Evolutionary conservation across 2,888 invertebrate species (phyloP).

Genomic region (Prosapia bicincta): DNA sequence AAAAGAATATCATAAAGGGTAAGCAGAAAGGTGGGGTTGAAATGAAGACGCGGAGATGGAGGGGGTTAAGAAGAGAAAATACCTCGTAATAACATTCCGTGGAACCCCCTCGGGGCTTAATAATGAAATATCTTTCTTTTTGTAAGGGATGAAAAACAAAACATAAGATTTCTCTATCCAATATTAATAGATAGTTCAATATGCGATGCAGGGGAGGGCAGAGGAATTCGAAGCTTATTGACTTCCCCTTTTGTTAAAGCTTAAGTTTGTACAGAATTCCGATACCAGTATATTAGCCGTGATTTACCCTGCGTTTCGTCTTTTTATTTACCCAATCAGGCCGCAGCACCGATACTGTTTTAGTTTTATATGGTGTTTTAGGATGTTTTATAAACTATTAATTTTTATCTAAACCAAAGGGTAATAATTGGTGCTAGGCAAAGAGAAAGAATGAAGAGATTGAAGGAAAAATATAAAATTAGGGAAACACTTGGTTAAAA

Average conservation of each 20-base stretch:
- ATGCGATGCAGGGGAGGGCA: not conserved
- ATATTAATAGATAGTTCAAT: conserved; percentile 2
- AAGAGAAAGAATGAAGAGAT: too few species aligned
- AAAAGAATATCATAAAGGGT: not conserved
- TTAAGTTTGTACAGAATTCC: not conserved
- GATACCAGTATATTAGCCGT: not conserved
- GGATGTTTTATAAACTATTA: too few species aligned
- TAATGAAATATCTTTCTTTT: conserved; percentile 1
- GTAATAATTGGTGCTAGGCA: too few species aligned
- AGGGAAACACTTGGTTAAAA: too few species aligned
- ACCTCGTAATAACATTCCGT: not conserved
- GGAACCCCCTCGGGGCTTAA: not conserved
- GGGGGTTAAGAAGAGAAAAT: not conserved
- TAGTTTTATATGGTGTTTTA: not conserved
- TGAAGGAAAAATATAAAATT: too few species aligned
- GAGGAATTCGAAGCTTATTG: not conserved
- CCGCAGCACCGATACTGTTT: not conserved
- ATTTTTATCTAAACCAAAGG: too few species aligned
- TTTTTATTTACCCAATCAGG: not conserved
- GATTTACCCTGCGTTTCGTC: not conserved
- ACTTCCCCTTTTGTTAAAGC: not conserved
- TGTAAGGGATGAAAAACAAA: not conserved
- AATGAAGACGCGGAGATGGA: not conserved
- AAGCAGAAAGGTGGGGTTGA: not conserved
- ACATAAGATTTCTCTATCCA: conserved; percentile 2